Conservation (phyloP, 2,797 vertebrate species). For the Brachyrhaphis roseni region DNA sequence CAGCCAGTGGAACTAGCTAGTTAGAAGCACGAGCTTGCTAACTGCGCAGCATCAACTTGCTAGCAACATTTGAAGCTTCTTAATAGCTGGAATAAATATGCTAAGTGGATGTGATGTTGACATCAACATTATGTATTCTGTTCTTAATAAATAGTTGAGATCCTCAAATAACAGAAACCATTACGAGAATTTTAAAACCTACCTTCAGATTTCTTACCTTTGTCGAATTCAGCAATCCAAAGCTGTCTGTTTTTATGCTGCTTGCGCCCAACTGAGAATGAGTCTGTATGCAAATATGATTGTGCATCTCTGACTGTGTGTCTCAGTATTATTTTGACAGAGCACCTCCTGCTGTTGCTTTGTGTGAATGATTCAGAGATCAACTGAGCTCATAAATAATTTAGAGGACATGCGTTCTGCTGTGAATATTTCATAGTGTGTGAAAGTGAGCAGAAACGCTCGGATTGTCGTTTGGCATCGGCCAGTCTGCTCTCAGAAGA, state of each 20-base stretch:
- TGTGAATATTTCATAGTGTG: constrained; percentile 77
- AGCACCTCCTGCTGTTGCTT: constrained; percentile 19
- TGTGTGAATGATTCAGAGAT: constrained; percentile 73
- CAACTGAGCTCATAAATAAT: constrained; percentile 78
- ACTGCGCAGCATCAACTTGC: background rate
- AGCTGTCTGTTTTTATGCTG: constrained; percentile 3
- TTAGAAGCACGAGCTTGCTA: too few species aligned
- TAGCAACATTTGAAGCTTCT: background rate
- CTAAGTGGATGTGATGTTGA: background rate
- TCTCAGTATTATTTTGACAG: constrained; percentile 7
- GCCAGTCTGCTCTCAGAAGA: constrained; percentile 1
- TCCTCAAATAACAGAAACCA: background rate
- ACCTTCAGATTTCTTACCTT: background rate
- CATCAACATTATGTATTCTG: background rate
- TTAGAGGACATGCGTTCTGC: constrained; percentile 70
- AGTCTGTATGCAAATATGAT: background rate
- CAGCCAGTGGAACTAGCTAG: too few species aligned
- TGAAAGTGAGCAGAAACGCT: constrained; percentile 78
- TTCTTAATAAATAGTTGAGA: background rate
- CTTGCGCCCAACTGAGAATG: background rate
- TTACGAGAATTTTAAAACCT: background rate
- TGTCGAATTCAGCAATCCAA: background rate
- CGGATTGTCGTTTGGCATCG: constrained; percentile 22
- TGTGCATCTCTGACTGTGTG: constrained; percentile 3
- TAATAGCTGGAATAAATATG: background rate